These are phyloP conservation scores for Pristionchus mayeri DNA, from an alignment of 2,888 invertebrate species.

Conservation along the genomic window DNA sequence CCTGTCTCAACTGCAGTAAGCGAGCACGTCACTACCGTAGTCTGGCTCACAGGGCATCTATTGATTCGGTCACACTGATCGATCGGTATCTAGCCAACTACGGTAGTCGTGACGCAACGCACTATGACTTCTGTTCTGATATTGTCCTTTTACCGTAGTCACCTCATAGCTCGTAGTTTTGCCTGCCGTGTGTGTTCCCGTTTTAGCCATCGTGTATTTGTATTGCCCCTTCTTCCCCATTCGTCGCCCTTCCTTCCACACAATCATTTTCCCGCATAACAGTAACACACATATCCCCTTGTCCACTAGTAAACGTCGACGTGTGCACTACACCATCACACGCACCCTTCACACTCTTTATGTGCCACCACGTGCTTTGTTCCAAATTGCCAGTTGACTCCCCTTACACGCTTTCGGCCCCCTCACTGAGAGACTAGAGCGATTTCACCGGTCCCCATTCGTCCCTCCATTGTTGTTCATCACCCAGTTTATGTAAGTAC, in stretches of 20 bases:
- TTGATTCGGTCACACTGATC: background rate
- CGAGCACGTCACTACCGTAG: slow-evolving; percentile 37
- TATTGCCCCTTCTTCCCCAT: background rate
- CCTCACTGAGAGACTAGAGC: slow-evolving; percentile 40
- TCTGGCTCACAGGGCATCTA: slow-evolving; percentile 47
- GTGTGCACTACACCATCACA: slow-evolving; percentile 32
- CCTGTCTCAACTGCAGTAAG: background rate
- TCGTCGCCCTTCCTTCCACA: background rate
- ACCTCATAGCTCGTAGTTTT: background rate
- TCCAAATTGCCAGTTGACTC: slow-evolving; percentile 47
- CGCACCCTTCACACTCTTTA: slow-evolving; percentile 17
- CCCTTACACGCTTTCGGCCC: slow-evolving; percentile 29
- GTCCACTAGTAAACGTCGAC: slow-evolving; percentile 3
- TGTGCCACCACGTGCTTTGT: slow-evolving; percentile 45
- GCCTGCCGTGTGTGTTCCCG: slow-evolving; percentile 40
- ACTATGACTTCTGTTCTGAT: background rate
- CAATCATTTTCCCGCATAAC: slow-evolving; percentile 32
- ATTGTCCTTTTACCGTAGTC: background rate
- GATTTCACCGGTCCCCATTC: slow-evolving; percentile 39
- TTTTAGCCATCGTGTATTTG: slow-evolving; percentile 39
- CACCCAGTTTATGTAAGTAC: slow-evolving; percentile 10
- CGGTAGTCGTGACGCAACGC: slow-evolving; percentile 40
- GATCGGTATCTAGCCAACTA: slow-evolving; percentile 23
- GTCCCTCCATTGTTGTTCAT: slow-evolving; percentile 6
- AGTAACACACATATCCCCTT: slow-evolving; percentile 26